Base-by-base conservation (phyloP, 1,140 invertebrate species). In the Harpegnathos saltator region DNA sequence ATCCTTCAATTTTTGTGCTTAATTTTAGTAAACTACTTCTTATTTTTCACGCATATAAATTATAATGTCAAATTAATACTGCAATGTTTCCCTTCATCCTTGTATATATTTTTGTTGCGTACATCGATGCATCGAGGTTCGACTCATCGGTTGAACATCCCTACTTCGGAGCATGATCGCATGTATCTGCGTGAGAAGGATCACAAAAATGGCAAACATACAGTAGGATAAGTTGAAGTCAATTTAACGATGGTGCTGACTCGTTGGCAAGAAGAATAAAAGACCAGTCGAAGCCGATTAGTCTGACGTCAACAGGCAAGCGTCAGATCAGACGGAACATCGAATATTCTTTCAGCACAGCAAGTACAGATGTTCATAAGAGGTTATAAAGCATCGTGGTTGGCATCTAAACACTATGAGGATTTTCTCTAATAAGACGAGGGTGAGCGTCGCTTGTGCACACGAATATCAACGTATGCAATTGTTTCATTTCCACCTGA, bases 311-410 rank as follows among this genome's bases (percentile, higher is more conserved):
- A 48, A 50, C 15, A 12, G 9, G 11, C 12, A 19, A 29, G 17
- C 11, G 22, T 12, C 33, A 58, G 7, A 3, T 3, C 24, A 62
- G 61, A n/a, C 3, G 17, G 38, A 44, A 62, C 15, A 62, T 5
- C 15, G 33, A 44, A 44, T 44, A 59, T 29, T 66, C 15, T 52
- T 44, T 15, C 52, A 52, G 17, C 58, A 4, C 19, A 15, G 0
- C 22, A 22, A 4, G 44, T 24, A 9, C 58, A 14, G 12, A 29
- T 14, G 9, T n/a, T 44, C 7, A 9, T 44, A 44, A 3, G 62
- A 89, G 87, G 86, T 89, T 89, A 89, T 85, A 82, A 77, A 19
- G 54, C 56, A 68, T 58, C 74, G 22, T 61, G 61, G 38, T 29
- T 58, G 29, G 48, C 44, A 85, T 17, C 17, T 17, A 12, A 73